These are phyloP conservation scores for Brachypterus glaber DNA, from an alignment of 2,888 invertebrate genomes.

Conservation along the genomic window DNA sequence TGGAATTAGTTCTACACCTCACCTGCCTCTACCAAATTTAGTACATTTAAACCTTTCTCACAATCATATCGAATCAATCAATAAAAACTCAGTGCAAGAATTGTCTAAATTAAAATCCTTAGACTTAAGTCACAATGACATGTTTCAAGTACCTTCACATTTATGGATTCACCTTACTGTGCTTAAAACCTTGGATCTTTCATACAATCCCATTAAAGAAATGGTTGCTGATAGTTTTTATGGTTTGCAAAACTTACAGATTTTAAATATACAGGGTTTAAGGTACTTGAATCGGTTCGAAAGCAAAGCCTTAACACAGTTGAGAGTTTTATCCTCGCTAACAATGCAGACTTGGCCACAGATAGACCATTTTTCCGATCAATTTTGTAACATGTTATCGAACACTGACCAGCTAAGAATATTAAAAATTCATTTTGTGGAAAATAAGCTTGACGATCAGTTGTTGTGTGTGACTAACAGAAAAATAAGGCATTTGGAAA, in stretches of 20 bases:
- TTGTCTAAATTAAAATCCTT: constrained; percentile 62
- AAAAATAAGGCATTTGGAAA: constrained; percentile 69
- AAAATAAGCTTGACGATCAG: constrained; percentile 63
- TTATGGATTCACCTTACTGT: constrained; percentile 63
- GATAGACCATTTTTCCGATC: constrained; percentile 51
- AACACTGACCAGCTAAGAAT: constrained; percentile 65
- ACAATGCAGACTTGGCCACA: constrained; percentile 66
- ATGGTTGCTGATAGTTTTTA: constrained; percentile 62
- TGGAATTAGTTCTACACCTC: constrained; percentile 67
- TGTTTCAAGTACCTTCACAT: constrained; percentile 64
- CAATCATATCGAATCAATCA: constrained; percentile 63
- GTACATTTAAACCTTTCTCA: constrained; percentile 70
- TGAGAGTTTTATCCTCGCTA: constrained; percentile 61
- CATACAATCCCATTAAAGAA: constrained; percentile 71
- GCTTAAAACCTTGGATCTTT: constrained; percentile 67
- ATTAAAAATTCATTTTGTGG: constrained; percentile 66
- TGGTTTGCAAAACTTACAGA: constrained; percentile 60
- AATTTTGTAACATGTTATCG: constrained; percentile 61
- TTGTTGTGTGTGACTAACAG: constrained; percentile 67
- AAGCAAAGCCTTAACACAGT: constrained; percentile 61
- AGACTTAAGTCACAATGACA: constrained; percentile 66
- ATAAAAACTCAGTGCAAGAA: constrained; percentile 60
- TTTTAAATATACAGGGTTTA: constrained; percentile 65
- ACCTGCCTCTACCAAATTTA: constrained; percentile 66
- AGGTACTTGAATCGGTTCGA: constrained; percentile 65